Evolutionary conservation across 2,888 invertebrate species (phyloP), one percentile per base, ranked within the genome.

Genomic region (Stomorhina lunata): DNA sequence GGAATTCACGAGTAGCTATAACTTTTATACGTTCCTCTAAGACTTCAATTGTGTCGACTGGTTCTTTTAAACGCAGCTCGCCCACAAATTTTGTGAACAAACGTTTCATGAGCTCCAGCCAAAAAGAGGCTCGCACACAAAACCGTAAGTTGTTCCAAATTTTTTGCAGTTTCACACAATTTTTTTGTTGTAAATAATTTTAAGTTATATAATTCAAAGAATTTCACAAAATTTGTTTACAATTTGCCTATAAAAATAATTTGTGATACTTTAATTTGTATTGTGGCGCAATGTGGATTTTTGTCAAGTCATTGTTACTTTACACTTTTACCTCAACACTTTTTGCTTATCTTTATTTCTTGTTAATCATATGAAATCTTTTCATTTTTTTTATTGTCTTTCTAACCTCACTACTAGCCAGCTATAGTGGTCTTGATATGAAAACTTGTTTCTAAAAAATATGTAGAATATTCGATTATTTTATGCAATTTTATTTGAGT

Each of bases 1-100:
- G 89, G 89, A 90, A 88, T 86, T 87, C 87, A 40, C 86, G 87
- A 85, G 86, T 86, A 71, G 86, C 86, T 43, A 81, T 91, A 77
- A 88, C 88, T 61, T 79, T 91, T 45, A 69, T 86, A 32, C 88
- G 88, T 34, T 76, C 81, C 22, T 55, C 80, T 34, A 78, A 72
- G 20, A 37, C 66, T 4, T 72, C 75, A 4, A 61, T 76, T 75
- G 48, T 61, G 15, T 45, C 53, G 2, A n/a, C n/a, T n/a, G 20
- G 34, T 22, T 45, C 53, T 29, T 9, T 20, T 0, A 29, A 71
- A 15, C 48, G 55, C 48, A 66, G 25, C 29, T 29, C 27, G 40
- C 17, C 45, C 4, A 57, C 45, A 27, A 84, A 69, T 59, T 63
- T 63, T 25, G 20, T 66, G 2, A 17, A 75, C 34, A 75, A 76